Base-by-base conservation (phyloP, 1,140 invertebrate genomes). In the Pseudomyrmex concolor region DNA sequence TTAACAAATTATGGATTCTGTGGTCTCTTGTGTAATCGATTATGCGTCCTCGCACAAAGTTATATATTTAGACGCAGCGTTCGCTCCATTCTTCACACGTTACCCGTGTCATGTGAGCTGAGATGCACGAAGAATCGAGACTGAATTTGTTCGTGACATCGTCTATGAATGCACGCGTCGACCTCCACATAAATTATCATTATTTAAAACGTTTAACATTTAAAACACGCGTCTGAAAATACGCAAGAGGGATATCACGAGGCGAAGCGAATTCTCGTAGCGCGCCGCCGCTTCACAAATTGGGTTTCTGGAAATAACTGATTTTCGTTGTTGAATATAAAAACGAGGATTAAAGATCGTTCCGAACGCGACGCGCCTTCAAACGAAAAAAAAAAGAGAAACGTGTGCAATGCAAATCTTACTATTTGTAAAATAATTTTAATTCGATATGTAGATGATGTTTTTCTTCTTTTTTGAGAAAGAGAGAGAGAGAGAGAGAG, bases 121-220 rank as follows among this genome's bases (percentile, higher is more conserved):
- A 10, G 54, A 81, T 59, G 34, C 22, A 48, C n/a, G 43, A 45
- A 71, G 66, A 84, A 84, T 84, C 81, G 72, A 25, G 60, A 66
- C 59, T 19, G 43, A 63, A 72, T 67, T 54, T 60, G 55, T 67
- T 66, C 77, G 83, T 83, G 87, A 85, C 87, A 55, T 10, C 48
- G 25, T 19, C 34, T 19, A 22, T 76, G 73, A 80, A 60, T 84
- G 60, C 57, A 45, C 51, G 54, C 48, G 71, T 8, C 80, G 55
- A 50, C 78, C 67, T 63, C 50, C 12, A 80, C 87, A 89, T 88
- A 86, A 89, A 89, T 89, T 89, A 89, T 74, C 87, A 86, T 89
- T 34, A 34, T 34, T 34, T 34, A 34, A 34, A 34, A 34, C 5
- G 34, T 34, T 34, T 34, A 34, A 34, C 34, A 88, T 48, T 83